Base-by-base conservation (phyloP, 1,140 invertebrate species). In the Orchesella cincta region DNA sequence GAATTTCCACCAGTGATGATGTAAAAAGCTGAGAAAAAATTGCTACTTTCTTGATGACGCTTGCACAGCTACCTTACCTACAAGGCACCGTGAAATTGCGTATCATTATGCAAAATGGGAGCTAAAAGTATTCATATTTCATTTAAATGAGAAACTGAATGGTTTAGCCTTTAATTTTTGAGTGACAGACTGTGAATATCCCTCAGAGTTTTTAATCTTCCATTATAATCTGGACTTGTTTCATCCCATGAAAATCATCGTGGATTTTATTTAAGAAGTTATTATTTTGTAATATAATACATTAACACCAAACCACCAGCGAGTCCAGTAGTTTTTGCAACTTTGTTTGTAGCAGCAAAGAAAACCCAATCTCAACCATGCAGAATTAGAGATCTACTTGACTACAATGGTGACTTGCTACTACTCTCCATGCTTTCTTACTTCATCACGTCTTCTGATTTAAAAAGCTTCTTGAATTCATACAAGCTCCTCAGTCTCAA, bases 161-260 rank as follows among this genome's bases (percentile, higher is more conserved):
- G 8, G 12, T 57, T 23, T 18, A 18, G 8, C 54, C 23, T 57
- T 57, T 57, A 57, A 57, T 57, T 67, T 62, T 67, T 67, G 62
- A 67, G 62, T 67, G 62, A 67, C 62, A 67, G 62, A 67, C 62
- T 67, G 62, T 33, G 62, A 67, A 67, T 67, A 67, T 31, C 31
- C 62, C 31, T 31, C 3, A 67, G 62, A 67, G 26, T 33, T 67
- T 29, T 67, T 67, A 67, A 67, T 67, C 62, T 67, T 31, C 14
- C 54, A 5, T 29, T 67, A 31, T 67, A 26, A 67, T 67, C 62
- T 67, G 62, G 5, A 57, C 54, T 16, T 57, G 26, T 18, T 57
- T 23, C 54, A 57, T n/a, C n/a, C n/a, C n/a, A n/a, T n/a, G n/a
- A n/a, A n/a, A n/a, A n/a, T n/a, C n/a, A n/a, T n/a, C n/a, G n/a